These are phyloP conservation scores for Lepidurus couesii DNA, from an alignment of 1,140 invertebrate genomes.

Conservation along the genomic window DNA sequence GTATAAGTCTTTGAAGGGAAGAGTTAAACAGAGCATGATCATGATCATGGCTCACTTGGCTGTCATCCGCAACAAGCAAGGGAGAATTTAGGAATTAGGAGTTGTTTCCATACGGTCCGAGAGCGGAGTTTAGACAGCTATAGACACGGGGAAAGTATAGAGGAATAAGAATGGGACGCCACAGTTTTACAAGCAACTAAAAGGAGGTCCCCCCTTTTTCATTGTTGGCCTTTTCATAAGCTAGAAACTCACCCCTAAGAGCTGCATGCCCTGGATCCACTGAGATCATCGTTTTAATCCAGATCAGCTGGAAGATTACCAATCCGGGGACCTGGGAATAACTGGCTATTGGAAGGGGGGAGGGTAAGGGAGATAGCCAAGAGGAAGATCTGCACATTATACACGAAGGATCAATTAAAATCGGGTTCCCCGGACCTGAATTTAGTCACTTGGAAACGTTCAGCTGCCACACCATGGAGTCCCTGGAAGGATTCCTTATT, in stretches of 20 bases:
- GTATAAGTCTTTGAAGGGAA: neutral
- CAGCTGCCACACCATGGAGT: neutral
- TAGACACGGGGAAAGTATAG: neutral
- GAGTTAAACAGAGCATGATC: neutral
- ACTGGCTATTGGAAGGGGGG: neutral
- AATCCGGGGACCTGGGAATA: neutral
- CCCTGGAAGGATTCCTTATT: conserved; percentile 5
- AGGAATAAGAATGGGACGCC: neutral
- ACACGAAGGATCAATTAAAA: conserved; percentile 2
- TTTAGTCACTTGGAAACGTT: conserved; percentile 1
- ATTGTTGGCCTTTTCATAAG: conserved; percentile 11
- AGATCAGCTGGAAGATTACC: conserved; percentile 13
- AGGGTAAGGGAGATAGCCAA: neutral
- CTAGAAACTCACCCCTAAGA: conserved; percentile 3
- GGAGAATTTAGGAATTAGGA: neutral
- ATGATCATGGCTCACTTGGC: conserved; percentile 4
- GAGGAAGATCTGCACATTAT: conserved; percentile 10
- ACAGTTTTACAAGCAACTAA: neutral
- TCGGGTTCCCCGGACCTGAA: neutral
- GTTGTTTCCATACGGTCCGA: neutral
- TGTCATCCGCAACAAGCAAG: neutral
- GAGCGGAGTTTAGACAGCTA: neutral
- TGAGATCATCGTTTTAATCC: conserved; percentile 19
- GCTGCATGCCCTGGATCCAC: conserved; percentile 8
- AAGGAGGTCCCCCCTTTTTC: neutral